Base-by-base conservation (phyloP, 92 coral and sea anemone genomes). In the Scolanthus callimorphus region DNA sequence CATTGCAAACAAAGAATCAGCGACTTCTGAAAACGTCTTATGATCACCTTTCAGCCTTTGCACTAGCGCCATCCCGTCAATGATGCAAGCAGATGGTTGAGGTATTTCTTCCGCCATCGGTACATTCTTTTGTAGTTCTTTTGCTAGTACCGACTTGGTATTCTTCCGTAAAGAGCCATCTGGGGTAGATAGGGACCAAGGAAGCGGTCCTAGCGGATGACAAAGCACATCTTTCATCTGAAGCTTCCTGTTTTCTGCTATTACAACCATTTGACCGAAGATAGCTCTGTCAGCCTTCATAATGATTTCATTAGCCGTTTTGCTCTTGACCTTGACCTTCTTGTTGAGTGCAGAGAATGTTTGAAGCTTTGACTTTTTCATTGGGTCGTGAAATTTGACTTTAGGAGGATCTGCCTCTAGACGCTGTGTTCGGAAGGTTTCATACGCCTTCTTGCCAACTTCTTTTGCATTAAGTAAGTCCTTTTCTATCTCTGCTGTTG, bases 171-270 rank as follows among this genome's bases (percentile, higher is more conserved):
- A 11, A 13, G 67, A 41, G 2, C 82, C 82, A 70, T 60, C 66
- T 30, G 72, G 46, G 4, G 78, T 43, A 22, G 78, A 48, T 4
- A 82, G 38, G 3, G 89, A 66, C 77, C 77, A 77, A 0, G 85
- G 81, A 29, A 83, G 76, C 11, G 85, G 85, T 8, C 85, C 81
- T 1, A 77, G 69, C n/a, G 74, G 72, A 63, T 77, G 73, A 4
- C 51, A 20, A 2, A 83, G 70, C 9, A 78, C 67, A 4, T 77
- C 81, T 25, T 57, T 45, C 85, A 71, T 51, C 17, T 77, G 61
- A 8, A 76, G 46, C 25, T 77, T 52, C 4, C 80, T 43, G 67
- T 39, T 81, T 57, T 74, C 67, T 23, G 71, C 82, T 9, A 56
- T 55, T 0, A 81, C 8, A 2, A 68, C 22, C 69, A 68, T 60